Evolutionary conservation across 2,888 invertebrate species (phyloP).

Genomic region (Chymomyza caudatula): DNA sequence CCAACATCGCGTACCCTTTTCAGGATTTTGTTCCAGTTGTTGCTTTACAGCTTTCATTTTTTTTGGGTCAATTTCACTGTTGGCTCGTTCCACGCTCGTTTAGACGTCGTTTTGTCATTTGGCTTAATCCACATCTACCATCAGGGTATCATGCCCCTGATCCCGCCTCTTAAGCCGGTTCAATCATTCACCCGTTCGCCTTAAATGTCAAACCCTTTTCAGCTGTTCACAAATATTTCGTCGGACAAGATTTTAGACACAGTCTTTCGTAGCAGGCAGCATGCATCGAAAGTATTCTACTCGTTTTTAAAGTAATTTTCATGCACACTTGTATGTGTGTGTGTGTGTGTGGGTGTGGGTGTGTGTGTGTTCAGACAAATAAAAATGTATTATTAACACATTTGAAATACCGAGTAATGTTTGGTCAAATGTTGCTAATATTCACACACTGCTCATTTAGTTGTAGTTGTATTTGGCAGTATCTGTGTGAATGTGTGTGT

Average conservation of each 20-base stretch:
- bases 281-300: slow-evolving; percentile 61
- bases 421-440: slow-evolving; percentile 66
- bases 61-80: slow-evolving; percentile 50
- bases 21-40: slow-evolving; percentile 24
- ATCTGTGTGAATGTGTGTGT: slow-evolving; percentile 4
- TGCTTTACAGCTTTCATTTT: slow-evolving; percentile 19
- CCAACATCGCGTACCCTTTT: slow-evolving; percentile 28
- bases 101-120: slow-evolving; percentile 68
- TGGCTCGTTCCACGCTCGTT: slow-evolving; percentile 61
- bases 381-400: slow-evolving; percentile 71
- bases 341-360: slow-evolving; percentile 10
- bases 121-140: background rate
- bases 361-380: slow-evolving; percentile 43
- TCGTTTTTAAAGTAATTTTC: slow-evolving; percentile 44
- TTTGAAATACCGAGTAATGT: slow-evolving; percentile 54
- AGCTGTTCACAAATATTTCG: slow-evolving; percentile 44
- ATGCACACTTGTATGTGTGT: slow-evolving; percentile 14
- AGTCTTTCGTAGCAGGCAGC: slow-evolving; percentile 1
- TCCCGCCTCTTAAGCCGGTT: background rate
- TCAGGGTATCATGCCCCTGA: background rate
- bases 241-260: slow-evolving; percentile 15
- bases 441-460: slow-evolving; percentile 11
- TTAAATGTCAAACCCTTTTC: slow-evolving; percentile 68
- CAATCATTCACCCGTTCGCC: slow-evolving; percentile 24
- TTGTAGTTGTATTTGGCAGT: background rate